These are phyloP conservation scores for Acanthosepion esculentum DNA, from an alignment of 2,888 invertebrate species.

Conservation along the genomic window DNA sequence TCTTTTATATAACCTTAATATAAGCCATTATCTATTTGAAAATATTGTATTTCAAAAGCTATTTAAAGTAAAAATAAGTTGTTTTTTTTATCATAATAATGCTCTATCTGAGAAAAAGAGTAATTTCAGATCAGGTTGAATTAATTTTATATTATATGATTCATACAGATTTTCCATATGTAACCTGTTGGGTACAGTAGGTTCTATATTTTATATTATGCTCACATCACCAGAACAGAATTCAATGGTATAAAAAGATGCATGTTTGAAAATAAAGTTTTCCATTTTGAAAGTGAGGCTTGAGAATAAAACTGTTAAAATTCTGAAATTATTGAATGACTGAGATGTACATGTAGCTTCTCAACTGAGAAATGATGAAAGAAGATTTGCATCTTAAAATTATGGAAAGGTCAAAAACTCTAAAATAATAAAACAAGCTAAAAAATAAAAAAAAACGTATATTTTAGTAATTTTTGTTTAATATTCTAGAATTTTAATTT, in stretches of 20 bases:
- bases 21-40: too few species aligned
- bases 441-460: too few species aligned
- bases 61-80: too few species aligned
- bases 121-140: background rate
- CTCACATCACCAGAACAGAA: background rate
- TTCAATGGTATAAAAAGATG: background rate
- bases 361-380: background rate
- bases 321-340: background rate
- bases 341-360: background rate
- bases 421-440: background rate
- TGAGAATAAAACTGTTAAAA: background rate
- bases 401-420: background rate
- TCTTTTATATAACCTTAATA: too few species aligned
- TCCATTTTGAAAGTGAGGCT: background rate
- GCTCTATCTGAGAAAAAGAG: background rate
- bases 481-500: background rate
- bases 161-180: background rate
- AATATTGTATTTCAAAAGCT: too few species aligned
- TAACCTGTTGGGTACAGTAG: background rate
- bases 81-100: background rate
- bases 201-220: background rate
- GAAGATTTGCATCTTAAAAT: background rate
- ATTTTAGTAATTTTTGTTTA: background rate
- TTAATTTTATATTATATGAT: too few species aligned
- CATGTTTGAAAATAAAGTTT: background rate